Percentiles rank a stretch among this genome's conserved stretches.
These are phyloP conservation scores for Umimayanthus kanabou DNA, from an alignment of 92 coral and sea anemone genomes.

Conservation along the genomic window DNA sequence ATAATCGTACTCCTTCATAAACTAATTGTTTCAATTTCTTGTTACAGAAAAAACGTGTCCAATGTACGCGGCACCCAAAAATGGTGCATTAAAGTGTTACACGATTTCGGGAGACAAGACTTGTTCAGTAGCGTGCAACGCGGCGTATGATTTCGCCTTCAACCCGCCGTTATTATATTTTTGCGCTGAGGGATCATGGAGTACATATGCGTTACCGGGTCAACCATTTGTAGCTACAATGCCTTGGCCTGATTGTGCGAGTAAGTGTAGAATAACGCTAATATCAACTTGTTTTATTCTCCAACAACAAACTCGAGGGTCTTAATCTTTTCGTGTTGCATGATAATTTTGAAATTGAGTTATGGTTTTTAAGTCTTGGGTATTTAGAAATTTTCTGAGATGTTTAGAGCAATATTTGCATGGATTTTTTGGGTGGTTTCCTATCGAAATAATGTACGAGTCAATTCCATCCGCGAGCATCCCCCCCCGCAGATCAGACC, in stretches of 20 bases:
- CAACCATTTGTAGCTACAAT: background rate
- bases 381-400: no score
- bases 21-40: background rate
- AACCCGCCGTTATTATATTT: constrained; percentile 55
- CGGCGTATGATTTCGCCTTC: constrained; percentile 58
- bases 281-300: no score
- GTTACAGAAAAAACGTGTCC: constrained; percentile 60
- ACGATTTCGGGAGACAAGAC: background rate
- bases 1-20: no score
- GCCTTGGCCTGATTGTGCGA: constrained; percentile 82
- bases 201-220: constrained; percentile 1
- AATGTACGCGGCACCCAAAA: constrained; percentile 63
- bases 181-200: constrained; percentile 65
- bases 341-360: no score
- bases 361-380: no score
- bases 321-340: no score
- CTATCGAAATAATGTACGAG: no score
- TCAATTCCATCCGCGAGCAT: no score
- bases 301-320: no score
- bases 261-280: constrained; percentile 41
- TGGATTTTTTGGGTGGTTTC: no score
- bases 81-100: constrained; percentile 58
- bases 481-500: no score
- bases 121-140: constrained; percentile 52
- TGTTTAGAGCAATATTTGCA: no score